A percentile compares a stretch with the other conserved stretches of the same genome.
phyloP scores from a whole-genome alignment of 2,888 invertebrate genomes.

The Drosophila anomelani region DNA sequence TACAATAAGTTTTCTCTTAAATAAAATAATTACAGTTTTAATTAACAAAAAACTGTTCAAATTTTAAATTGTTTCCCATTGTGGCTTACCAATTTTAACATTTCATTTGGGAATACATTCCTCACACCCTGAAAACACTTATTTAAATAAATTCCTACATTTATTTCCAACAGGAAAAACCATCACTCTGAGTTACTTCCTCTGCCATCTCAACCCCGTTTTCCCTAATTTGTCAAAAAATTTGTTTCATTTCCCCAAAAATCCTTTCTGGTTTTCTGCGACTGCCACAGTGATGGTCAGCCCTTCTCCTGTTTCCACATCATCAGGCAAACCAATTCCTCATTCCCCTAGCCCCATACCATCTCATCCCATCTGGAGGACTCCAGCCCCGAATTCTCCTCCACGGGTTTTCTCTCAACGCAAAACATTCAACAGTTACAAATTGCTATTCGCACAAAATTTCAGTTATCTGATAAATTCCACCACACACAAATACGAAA shows the following conservation, averaged over 20 bases:
- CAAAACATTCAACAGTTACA: constrained; percentile 66
- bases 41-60: not conserved
- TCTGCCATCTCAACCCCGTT: not conserved
- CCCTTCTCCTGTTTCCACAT: constrained; percentile 46
- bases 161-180: not conserved
- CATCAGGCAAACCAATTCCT: constrained; percentile 45
- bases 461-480: constrained; percentile 63
- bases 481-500: constrained; percentile 38
- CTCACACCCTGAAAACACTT: constrained; percentile 1
- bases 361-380: not conserved
- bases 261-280: constrained; percentile 26
- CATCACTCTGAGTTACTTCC: constrained; percentile 4
- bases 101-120: not conserved
- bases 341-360: constrained; percentile 5
- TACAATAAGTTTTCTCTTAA: too few relatives aligned
- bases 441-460: constrained; percentile 61
- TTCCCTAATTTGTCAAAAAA: constrained; percentile 38
- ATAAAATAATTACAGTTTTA: not conserved
- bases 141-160: constrained; percentile 11
- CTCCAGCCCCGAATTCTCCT: not conserved
- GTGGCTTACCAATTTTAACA: not conserved
- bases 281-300: constrained; percentile 28
- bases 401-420: not conserved
- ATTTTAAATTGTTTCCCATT: not conserved
- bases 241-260: constrained; percentile 27